Percentiles rank a stretch among this genome's conserved stretches.
Evolutionary conservation across 2,797 vertebrate genomes (phyloP).

Genomic region (Labeo calbasu): DNA sequence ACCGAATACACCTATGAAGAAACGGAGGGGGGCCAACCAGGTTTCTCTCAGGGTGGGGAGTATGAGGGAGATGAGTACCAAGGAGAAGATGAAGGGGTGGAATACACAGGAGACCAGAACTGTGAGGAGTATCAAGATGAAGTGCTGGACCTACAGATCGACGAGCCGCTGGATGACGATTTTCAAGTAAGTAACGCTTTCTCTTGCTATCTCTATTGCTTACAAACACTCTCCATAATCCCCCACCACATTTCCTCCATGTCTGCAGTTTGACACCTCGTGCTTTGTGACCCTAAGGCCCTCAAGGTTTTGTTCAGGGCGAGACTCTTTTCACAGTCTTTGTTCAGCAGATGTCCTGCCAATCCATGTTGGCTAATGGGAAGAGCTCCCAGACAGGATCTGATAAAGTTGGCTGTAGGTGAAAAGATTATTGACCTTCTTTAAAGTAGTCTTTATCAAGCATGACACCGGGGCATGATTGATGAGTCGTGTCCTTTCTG

Average conservation of each 20-base stretch:
- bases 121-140: slow-evolving; percentile 86
- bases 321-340: slow-evolving; percentile 79
- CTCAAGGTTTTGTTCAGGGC: slow-evolving; percentile 83
- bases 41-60: slow-evolving; percentile 66
- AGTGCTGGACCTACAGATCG: slow-evolving; percentile 96
- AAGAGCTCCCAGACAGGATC: slow-evolving; percentile 87
- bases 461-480: slow-evolving; percentile 90
- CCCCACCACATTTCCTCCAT: background rate
- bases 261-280: slow-evolving; percentile 80
- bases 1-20: slow-evolving; percentile 80
- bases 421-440: slow-evolving; percentile 99
- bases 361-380: slow-evolving; percentile 91
- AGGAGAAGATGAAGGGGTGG: slow-evolving; percentile 80
- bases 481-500: slow-evolving; percentile 86
- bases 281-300: slow-evolving; percentile 92
- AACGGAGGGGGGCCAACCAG: slow-evolving; percentile 59
- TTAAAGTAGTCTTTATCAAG: slow-evolving; percentile 89
- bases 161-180: slow-evolving; percentile 91
- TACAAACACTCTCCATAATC: background rate
- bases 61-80: slow-evolving; percentile 75
- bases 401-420: slow-evolving; percentile 97
- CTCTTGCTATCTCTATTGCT: slow-evolving; percentile 25
- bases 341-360: slow-evolving; percentile 87
- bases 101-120: slow-evolving; percentile 83
- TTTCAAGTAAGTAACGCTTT: slow-evolving; percentile 88